Conservation (phyloP, 2,888 invertebrate species). For the Trachelus iudaicus region DNA sequence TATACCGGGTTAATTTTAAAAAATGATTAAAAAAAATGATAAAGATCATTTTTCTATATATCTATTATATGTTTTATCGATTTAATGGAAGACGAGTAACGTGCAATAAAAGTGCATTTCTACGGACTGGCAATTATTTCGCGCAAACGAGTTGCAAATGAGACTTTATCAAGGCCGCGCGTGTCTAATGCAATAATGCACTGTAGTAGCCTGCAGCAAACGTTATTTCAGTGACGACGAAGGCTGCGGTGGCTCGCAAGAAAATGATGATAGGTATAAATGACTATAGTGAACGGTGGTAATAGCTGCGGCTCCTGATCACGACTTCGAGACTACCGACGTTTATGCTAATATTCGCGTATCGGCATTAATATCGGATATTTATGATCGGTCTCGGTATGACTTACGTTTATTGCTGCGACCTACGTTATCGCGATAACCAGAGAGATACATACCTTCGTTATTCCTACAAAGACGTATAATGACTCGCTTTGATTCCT, state of each 20-base stretch:
- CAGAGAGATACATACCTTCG: background rate
- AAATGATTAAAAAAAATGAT: no score
- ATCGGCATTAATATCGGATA: conserved; percentile 64
- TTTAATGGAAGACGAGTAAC: background rate
- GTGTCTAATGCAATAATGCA: background rate
- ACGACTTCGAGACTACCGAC: conserved; percentile 26
- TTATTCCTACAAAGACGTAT: background rate
- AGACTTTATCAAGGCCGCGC: background rate
- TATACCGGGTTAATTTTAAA: background rate
- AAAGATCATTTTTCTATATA: no score
- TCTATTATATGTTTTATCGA: background rate
- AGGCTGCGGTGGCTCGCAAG: background rate
- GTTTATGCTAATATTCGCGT: conserved; percentile 62
- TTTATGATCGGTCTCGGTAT: conserved; percentile 61
- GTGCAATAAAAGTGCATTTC: background rate
- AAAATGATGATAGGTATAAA: background rate
- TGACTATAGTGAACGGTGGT: background rate
- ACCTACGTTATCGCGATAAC: conserved; percentile 57
- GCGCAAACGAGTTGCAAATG: background rate
- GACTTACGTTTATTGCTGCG: conserved; percentile 63
- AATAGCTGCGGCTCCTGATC: background rate
- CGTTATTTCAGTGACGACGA: background rate
- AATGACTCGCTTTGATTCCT: background rate
- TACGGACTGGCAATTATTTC: background rate
- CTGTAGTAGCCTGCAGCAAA: background rate